Conservation (phyloP, 2,797 vertebrate species). For the Yasuhikotakia modesta region DNA sequence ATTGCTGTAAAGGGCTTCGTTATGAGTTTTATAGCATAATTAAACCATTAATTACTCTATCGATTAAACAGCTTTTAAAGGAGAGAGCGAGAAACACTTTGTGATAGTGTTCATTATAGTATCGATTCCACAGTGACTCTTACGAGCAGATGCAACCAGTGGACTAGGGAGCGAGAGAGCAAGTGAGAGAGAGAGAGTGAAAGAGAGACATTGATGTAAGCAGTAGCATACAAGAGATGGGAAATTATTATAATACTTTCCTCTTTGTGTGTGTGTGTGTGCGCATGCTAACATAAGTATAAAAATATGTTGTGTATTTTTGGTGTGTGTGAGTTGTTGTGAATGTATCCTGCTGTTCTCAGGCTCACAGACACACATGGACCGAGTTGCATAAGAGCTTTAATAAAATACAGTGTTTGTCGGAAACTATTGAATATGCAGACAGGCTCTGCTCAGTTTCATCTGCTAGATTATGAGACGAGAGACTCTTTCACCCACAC, state of each 20-base stretch:
- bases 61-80: conserved; percentile 61
- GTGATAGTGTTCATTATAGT: conserved; percentile 75
- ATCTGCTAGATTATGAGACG: neutral
- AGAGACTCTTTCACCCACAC: neutral
- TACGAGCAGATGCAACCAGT: conserved; percentile 64
- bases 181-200: conserved; percentile 7
- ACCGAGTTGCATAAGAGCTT: conserved; percentile 45
- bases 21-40: conserved; percentile 59
- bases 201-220: neutral
- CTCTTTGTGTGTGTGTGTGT: neutral
- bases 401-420: conserved; percentile 28
- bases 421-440: conserved; percentile 59
- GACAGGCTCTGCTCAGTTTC: conserved; percentile 3
- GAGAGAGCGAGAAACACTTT: conserved; percentile 48
- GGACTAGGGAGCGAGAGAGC: conserved; percentile 39
- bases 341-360: conserved; percentile 37
- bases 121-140: conserved; percentile 75
- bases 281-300: neutral
- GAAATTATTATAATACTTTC: no score
- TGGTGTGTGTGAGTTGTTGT: neutral
- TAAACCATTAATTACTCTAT: conserved; percentile 72
- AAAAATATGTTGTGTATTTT: neutral
- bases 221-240: no score
- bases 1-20: conserved; percentile 34
- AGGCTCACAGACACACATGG: conserved; percentile 27